These are phyloP conservation scores for Capreolus pygargus DNA, from an alignment of 2,113 vertebrate genomes.

Conservation along the genomic window DNA sequence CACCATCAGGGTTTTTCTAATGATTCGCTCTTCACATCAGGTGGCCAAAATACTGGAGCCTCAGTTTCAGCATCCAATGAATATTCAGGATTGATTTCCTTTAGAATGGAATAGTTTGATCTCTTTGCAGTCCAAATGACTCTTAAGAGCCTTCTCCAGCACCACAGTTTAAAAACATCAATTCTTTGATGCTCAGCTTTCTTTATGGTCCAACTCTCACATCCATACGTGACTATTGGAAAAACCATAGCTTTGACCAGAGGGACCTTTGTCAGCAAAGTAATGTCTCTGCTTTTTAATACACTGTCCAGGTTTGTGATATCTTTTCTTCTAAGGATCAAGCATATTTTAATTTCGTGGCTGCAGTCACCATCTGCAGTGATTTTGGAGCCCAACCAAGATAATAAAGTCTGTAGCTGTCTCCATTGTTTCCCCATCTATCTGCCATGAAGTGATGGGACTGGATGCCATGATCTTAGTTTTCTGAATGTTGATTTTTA, in stretches of 20 bases:
- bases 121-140: background rate
- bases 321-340: background rate
- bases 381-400: background rate
- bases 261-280: background rate
- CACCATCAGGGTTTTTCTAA: background rate
- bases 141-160: background rate
- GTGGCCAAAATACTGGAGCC: background rate
- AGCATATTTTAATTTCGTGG: background rate
- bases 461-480: background rate
- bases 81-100: background rate
- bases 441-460: background rate
- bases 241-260: background rate
- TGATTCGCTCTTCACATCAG: rapidly evolving
- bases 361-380: background rate
- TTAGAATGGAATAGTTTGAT: background rate
- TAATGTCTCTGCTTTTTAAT: background rate
- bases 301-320: background rate
- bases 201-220: background rate
- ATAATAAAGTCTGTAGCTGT: background rate
- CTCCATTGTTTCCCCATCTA: background rate
- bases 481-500: background rate
- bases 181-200: background rate
- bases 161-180: background rate
- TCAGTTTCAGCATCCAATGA: background rate
- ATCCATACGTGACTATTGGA: background rate